phyloP scores from a whole-genome alignment of 1,140 invertebrate species.

The Colletes gigas region DNA sequence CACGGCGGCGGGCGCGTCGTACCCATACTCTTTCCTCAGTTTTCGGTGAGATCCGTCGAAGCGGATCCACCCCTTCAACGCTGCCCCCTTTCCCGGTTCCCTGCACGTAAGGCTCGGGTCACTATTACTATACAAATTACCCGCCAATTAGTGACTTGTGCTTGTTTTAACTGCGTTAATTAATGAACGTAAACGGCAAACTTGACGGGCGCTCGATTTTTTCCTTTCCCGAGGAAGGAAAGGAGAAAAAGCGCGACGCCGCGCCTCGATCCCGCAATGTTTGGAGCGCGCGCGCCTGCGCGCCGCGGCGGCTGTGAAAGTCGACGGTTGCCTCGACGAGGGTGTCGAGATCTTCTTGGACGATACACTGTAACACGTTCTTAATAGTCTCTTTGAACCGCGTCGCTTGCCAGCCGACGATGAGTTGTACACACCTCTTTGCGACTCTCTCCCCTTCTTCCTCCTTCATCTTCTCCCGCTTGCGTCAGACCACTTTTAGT shows the following conservation, averaged over 20 bases:
- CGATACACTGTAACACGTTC: constrained; percentile 64
- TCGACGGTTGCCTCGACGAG: constrained; percentile 29
- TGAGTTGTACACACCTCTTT: constrained; percentile 59
- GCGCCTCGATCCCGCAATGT: constrained; percentile 60
- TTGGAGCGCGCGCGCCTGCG: constrained; percentile 5
- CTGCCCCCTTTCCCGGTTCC: constrained; percentile 13
- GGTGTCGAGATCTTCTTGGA: constrained; percentile 69
- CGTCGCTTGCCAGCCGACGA: constrained; percentile 64
- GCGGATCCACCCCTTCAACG: constrained; percentile 38
- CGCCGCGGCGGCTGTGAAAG: constrained; percentile 12
- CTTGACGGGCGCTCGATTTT: constrained; percentile 52
- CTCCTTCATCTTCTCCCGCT: constrained; percentile 54
- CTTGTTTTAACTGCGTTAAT: constrained; percentile 77
- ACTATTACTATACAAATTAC: constrained; percentile 76
- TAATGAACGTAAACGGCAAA: constrained; percentile 75
- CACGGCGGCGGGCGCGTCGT: constrained; percentile 12
- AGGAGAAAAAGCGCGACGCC: constrained; percentile 1
- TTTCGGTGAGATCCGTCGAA: constrained; percentile 49
- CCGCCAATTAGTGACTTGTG: constrained; percentile 77
- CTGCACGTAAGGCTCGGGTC: constrained; percentile 64
- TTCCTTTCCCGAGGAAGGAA: constrained; percentile 30
- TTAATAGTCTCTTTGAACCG: constrained; percentile 65
- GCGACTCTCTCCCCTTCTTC: constrained; percentile 54
- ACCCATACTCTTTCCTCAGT: constrained; percentile 45
- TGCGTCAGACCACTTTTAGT: constrained; percentile 63